Conservation (phyloP, 1,140 invertebrate species). For the Plutomurus gul region DNA sequence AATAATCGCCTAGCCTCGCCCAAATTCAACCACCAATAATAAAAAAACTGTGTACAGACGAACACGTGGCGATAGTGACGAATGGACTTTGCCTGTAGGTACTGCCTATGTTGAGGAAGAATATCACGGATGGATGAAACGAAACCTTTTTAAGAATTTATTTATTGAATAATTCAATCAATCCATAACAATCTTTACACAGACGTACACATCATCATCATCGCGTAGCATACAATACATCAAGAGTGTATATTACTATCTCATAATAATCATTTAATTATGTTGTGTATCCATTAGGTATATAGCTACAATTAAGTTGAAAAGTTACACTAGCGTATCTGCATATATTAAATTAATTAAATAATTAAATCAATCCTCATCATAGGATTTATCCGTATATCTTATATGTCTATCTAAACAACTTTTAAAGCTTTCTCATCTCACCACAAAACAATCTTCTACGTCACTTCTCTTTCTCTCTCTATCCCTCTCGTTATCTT, state of each 20-base stretch:
- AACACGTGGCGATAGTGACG: no score
- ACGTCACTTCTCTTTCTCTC: no score
- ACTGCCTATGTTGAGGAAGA: no score
- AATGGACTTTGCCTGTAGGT: no score
- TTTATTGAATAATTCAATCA: constrained; percentile 6
- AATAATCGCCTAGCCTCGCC: no score
- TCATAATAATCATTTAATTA: constrained; percentile 6
- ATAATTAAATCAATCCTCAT: constrained; percentile 9
- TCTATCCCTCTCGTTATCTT: neutral
- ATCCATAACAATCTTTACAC: constrained; percentile 27
- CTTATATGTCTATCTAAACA: neutral
- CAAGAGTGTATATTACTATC: constrained; percentile 18
- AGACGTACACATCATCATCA: constrained; percentile 15
- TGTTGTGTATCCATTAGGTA: no score
- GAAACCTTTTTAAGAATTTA: neutral
- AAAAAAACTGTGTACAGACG: no score
- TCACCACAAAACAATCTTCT: constrained; percentile 12
- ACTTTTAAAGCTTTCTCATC: constrained; percentile 27
- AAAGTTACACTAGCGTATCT: neutral
- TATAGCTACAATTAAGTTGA: constrained; percentile 8
- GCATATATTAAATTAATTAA: constrained; percentile 3
- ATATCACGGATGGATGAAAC: no score
- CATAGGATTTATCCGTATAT: neutral
- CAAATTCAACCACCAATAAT: no score
- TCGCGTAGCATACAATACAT: constrained; percentile 10